Base-by-base conservation (phyloP, 2,888 invertebrate species). In the Xestia sexstrigata region DNA sequence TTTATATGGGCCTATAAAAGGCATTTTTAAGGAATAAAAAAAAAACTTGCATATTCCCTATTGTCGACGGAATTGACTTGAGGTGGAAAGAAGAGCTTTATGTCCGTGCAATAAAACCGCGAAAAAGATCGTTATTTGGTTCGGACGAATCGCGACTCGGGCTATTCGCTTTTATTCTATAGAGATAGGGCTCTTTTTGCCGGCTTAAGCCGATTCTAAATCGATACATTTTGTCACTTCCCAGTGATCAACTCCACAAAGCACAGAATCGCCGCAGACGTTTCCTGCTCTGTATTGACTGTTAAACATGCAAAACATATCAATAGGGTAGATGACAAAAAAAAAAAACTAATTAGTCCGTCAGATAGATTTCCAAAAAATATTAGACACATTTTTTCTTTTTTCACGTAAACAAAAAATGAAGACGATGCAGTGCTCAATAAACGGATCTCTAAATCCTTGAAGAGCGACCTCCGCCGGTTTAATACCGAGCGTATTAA, bases 221-320 rank as follows among this genome's bases (percentile, higher is more conserved):
- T 62, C 35, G 35, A 23, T 23, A 35, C 23, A 13, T 39, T 13
- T 13, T 35, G 35, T 30, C 60, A 60, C 60, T 30, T 17, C 7
- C 60, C 17, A 60, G 15, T 60, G 17, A 17, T 26, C 26, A 2
- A 26, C 15, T 58, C 26, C 15, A 58, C 15, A 26, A 2, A 58
- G 15, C 58, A 58, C 58, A 58, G 13, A 58, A 26, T 26, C 13
- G 13, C 13, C 15, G 55, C 55, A n/a, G 55, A 15, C 13, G 55
- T 13, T 1, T 58, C n/a, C 7, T 26, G 39, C 15, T 42, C 8
- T 65, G 65, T n/a, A n/a, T n/a, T 7, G 13, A 39, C 63, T 63
- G 63, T 26, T 69, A 23, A 45, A 67, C 39, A 71, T 52, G 11
- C 45, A 47, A 45, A 55, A 52, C n/a, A 66, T 47, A 47, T 72